phyloP scores from a whole-genome alignment of 64 coral and sea anemone species.

The Pachyseris speciosa region DNA sequence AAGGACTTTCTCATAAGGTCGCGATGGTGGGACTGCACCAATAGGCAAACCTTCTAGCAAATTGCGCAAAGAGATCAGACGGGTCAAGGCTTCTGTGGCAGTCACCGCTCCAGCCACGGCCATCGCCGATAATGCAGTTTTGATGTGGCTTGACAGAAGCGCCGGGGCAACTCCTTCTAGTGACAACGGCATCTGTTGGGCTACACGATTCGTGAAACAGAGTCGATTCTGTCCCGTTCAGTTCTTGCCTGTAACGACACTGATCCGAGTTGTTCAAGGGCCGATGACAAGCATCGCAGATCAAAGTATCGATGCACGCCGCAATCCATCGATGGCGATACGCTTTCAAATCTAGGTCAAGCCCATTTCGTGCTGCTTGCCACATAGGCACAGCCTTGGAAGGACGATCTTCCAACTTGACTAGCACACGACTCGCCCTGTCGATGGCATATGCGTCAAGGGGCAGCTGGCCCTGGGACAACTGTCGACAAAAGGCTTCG shows the following conservation, averaged over 20 bases:
- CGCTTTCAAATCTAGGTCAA: background rate
- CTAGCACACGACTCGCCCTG: background rate
- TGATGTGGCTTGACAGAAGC: background rate
- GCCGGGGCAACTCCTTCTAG: background rate
- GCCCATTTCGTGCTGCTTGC: background rate
- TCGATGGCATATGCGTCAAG: background rate
- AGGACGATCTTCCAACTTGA: background rate
- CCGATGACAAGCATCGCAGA: background rate
- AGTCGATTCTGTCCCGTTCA: background rate
- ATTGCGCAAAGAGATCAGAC: background rate
- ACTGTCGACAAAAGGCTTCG: background rate
- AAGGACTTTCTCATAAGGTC: background rate
- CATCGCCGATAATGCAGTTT: background rate
- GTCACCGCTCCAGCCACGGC: background rate
- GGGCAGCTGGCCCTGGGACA: background rate
- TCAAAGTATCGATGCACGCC: background rate
- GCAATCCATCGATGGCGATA: background rate
- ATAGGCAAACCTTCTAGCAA: background rate
- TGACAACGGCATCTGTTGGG: too few species aligned
- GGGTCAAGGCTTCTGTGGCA: background rate
- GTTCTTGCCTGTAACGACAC: background rate
- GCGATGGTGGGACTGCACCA: too few species aligned
- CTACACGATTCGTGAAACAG: background rate
- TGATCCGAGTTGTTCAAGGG: background rate
- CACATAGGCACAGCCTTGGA: background rate